Evolutionary conservation across 2,113 vertebrate species (phyloP).

Genomic region (Dendrocopos noguchii): DNA sequence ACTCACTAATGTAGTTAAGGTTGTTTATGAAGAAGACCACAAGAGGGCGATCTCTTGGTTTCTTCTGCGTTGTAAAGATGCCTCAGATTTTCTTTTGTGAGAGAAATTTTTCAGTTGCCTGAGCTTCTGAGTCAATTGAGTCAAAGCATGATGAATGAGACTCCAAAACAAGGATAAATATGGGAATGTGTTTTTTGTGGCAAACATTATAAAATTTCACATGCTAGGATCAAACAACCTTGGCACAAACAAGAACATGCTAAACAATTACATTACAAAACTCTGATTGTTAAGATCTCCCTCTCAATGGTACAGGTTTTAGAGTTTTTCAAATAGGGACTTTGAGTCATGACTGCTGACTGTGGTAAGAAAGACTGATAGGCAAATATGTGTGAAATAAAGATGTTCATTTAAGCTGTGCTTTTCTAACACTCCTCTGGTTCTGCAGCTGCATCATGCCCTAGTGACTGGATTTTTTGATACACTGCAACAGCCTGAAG

Average conservation of each 20-base stretch:
- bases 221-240: not conserved
- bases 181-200: not conserved
- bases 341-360: not conserved
- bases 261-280: not conserved
- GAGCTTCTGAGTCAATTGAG: not conserved
- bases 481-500: not conserved
- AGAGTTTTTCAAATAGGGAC: not conserved
- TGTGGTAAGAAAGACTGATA: not conserved
- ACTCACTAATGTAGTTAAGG: not conserved
- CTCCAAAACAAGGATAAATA: not conserved
- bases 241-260: not conserved
- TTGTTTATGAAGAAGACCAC: constrained; percentile 34
- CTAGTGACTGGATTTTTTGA: not conserved
- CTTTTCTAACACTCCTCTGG: not conserved
- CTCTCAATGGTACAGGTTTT: not conserved
- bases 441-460: not conserved
- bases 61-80: not conserved
- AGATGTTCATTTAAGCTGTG: not conserved
- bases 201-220: not conserved
- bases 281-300: not conserved
- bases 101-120: not conserved
- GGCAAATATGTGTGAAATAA: not conserved
- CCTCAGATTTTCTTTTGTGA: not conserved
- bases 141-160: not conserved
- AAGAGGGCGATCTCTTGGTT: constrained; percentile 43